Conservation (phyloP, 2,113 vertebrate genomes). For the Thymallus thymallus region DNA sequence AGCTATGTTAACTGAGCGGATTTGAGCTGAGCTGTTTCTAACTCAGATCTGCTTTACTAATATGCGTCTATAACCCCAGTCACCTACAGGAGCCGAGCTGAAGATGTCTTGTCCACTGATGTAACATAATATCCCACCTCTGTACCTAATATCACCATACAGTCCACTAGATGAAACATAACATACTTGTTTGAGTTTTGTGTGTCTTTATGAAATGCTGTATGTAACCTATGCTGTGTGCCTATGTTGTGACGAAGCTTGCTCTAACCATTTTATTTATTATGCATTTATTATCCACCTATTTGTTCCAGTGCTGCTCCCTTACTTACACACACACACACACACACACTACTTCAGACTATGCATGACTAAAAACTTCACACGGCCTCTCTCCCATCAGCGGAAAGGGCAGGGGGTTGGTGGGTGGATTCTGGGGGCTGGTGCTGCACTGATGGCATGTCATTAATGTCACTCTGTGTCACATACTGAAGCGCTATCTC, state of each 20-base stretch:
- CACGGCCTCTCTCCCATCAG: slow-evolving; percentile 13
- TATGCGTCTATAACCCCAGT: slow-evolving; percentile 22
- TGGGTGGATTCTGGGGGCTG: too few species aligned
- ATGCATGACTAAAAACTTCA: slow-evolving; percentile 13
- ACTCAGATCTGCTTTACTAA: slow-evolving; percentile 52
- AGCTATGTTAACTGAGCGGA: background rate
- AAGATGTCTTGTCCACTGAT: background rate
- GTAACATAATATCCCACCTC: background rate
- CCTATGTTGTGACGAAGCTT: background rate
- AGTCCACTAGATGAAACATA: background rate
- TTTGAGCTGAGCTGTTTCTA: slow-evolving; percentile 21
- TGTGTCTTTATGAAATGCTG: background rate
- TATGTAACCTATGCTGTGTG: background rate
- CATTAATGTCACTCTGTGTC: slow-evolving; percentile 49
- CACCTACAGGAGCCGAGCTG: slow-evolving; percentile 6
- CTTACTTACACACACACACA: slow-evolving; percentile 6
- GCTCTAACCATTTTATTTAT: background rate
- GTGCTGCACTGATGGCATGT: slow-evolving; percentile 45
- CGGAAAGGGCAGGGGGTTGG: slow-evolving; percentile 18
- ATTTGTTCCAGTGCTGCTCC: slow-evolving; percentile 51
- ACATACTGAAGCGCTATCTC: slow-evolving; percentile 30
- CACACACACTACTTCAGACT: slow-evolving; percentile 12
- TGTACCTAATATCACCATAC: too few species aligned
- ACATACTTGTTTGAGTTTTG: background rate
- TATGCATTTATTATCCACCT: background rate